Percentiles rank a stretch among this genome's conserved stretches.
Evolutionary conservation across 2,113 vertebrate species (phyloP).

Genomic region (Paralichthys olivaceus): DNA sequence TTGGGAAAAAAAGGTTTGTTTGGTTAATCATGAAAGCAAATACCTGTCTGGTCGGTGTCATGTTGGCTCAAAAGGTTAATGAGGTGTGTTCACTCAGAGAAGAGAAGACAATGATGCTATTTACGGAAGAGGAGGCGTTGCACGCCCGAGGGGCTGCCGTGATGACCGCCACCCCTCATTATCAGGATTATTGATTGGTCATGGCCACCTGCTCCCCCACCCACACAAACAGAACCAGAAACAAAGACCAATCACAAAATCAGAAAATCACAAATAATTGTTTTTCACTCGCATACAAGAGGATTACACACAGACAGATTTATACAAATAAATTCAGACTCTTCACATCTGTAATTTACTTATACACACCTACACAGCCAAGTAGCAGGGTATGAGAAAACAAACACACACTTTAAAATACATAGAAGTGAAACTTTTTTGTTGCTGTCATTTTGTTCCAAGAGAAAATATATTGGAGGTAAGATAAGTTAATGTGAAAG

Average conservation of each 20-base stretch:
- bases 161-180: slow-evolving; percentile 83
- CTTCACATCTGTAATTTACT: slow-evolving; percentile 38
- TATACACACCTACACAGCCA: slow-evolving; percentile 52
- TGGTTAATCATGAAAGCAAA: slow-evolving; percentile 18
- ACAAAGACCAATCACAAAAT: slow-evolving; percentile 18
- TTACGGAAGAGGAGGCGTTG: slow-evolving; percentile 68
- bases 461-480: too few species aligned
- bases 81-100: slow-evolving; percentile 61
- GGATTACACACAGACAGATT: slow-evolving; percentile 3
- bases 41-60: slow-evolving; percentile 27
- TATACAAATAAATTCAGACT: slow-evolving; percentile 17
- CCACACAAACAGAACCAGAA: slow-evolving; percentile 17
- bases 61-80: slow-evolving; percentile 79
- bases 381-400: slow-evolving; percentile 13
- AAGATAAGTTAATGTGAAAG: too few species aligned
- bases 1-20: slow-evolving; percentile 20
- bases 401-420: slow-evolving; percentile 3
- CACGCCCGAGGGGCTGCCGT: slow-evolving; percentile 56
- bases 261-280: neutral
- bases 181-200: slow-evolving; percentile 83
- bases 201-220: slow-evolving; percentile 68
- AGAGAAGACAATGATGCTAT: slow-evolving; percentile 67
- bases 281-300: neutral
- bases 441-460: slow-evolving; percentile 67
- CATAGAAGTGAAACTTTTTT: slow-evolving; percentile 1